Base-by-base conservation (phyloP, 2,797 vertebrate genomes). In the Pelodytes ibericus region DNA sequence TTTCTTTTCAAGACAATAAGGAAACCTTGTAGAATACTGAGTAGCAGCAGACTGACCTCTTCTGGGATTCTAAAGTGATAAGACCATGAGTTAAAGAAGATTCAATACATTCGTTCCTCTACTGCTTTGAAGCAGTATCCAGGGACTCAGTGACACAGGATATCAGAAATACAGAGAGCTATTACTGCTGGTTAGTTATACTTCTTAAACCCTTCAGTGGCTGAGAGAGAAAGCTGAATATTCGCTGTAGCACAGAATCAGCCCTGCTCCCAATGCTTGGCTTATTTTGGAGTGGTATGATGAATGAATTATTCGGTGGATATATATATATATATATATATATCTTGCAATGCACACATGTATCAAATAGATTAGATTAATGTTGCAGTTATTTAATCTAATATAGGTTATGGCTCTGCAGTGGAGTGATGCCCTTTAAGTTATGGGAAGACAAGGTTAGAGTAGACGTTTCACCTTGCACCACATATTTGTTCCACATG, bases 1-100 rank as follows among this genome's bases (percentile, higher is more conserved):
- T 74, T 83, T 85, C 64, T 79, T 74, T 85, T 29, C 36, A 69
- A 61, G 62, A 80, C 75, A 81, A 77, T 59, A 68, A 77, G 71
- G 74, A 10, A 62, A 76, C 69, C 64, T 31, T 73, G 33, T 1
- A 41, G 81, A 82, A 76, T 81, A 44, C 26, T 81, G 71, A 83
- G 41, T 47, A 84, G 70, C 69, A 72, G 9, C 18, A 49, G 61
- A 8, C 41, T 83, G 84, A 81, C 80, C 71, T 24, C 80, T 74
- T 39, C 16, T 1, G 31, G 0, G 75, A 69, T 71, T 25, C 10
- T 66, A n/a, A 33, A 64, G n/a, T 44, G 44, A 63, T 71, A 83
- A 47, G 65, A 22, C 72, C 25, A 79, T 53, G 70, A 77, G 75
- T 59, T 77, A 77, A 72, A 78, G 69, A 78, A 70, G 69, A 78